These are phyloP conservation scores for Zeuzera pyrina DNA, from an alignment of 2,888 invertebrate species.

Conservation along the genomic window DNA sequence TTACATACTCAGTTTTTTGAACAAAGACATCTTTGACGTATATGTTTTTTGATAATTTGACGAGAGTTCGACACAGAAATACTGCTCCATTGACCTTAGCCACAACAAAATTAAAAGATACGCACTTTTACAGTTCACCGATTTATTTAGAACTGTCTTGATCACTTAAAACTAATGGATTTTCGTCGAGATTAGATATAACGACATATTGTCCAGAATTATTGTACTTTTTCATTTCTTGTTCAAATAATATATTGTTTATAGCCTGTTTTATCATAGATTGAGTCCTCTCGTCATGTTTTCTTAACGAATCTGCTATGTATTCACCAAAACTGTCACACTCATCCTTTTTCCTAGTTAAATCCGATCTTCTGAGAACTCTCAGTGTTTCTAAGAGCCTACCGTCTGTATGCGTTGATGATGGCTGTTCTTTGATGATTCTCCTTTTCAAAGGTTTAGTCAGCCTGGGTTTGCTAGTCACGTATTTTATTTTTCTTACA, in stretches of 20 bases:
- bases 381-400: slow-evolving; percentile 34
- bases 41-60: too few relatives aligned
- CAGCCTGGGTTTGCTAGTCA: slow-evolving; percentile 14
- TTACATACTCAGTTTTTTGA: too few relatives aligned
- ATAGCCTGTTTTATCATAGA: slow-evolving; percentile 64
- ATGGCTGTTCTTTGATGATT: too few relatives aligned
- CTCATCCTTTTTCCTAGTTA: slow-evolving; percentile 48
- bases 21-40: too few relatives aligned
- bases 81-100: too few relatives aligned
- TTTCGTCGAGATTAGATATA: slow-evolving; percentile 39
- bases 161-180: slow-evolving; percentile 39
- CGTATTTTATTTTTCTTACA: slow-evolving; percentile 7
- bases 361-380: slow-evolving; percentile 29
- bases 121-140: too few relatives aligned
- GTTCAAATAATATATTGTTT: slow-evolving; percentile 59
- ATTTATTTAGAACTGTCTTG: too few relatives aligned
- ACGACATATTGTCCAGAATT: slow-evolving; percentile 35
- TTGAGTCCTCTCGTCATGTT: slow-evolving; percentile 55
- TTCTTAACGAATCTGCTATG: slow-evolving; percentile 53
- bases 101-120: too few relatives aligned
- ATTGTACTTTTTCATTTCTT: slow-evolving; percentile 59
- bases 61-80: too few relatives aligned
- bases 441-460: slow-evolving; percentile 18
- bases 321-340: slow-evolving; percentile 63
- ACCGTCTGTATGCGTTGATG: too few relatives aligned